Percentiles rank a stretch among this genome's conserved stretches.
Evolutionary conservation across 1,140 invertebrate species (phyloP).

Genomic region (Drosophila navojoa): DNA sequence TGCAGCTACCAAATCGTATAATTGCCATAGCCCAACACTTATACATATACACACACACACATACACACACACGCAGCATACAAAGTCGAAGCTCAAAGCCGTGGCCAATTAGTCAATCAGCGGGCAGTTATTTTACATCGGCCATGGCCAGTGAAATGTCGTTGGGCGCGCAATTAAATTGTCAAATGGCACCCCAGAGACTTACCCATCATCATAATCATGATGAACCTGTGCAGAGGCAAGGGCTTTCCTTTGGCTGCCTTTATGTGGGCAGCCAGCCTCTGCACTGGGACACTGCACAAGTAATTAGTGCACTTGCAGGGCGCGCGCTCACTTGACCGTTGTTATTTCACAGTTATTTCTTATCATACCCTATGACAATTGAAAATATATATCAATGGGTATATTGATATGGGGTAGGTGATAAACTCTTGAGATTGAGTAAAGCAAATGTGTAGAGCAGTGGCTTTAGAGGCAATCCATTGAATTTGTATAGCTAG

Average conservation of each 20-base stretch:
- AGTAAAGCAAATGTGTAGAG: too few relatives aligned
- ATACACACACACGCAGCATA: neutral
- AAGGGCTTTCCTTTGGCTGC: neutral
- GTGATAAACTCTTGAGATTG: neutral
- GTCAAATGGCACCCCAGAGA: slow-evolving; percentile 37
- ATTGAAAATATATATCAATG: neutral
- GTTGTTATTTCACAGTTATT: slow-evolving; percentile 48
- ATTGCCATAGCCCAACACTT: slow-evolving; percentile 18
- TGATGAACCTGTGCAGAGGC: slow-evolving; percentile 8
- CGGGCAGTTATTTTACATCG: slow-evolving; percentile 50
- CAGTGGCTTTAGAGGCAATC: neutral
- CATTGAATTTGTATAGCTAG: neutral
- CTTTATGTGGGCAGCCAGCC: neutral
- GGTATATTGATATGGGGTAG: neutral
- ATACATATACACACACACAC: neutral
- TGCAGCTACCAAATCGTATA: slow-evolving; percentile 42
- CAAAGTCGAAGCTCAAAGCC: slow-evolving; percentile 2
- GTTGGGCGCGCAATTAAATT: slow-evolving; percentile 36
- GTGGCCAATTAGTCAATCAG: slow-evolving; percentile 73
- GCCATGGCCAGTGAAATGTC: slow-evolving; percentile 18
- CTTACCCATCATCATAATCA: slow-evolving; percentile 32
- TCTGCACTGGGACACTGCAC: slow-evolving; percentile 33
- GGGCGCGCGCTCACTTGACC: slow-evolving; percentile 60
- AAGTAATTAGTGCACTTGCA: slow-evolving; percentile 74
- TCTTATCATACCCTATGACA: slow-evolving; percentile 1